A percentile compares a stretch with the other conserved stretches of the same genome.
Evolutionary conservation across 2,797 vertebrate species (phyloP).

Genomic region (Sebastiscus tertius): DNA sequence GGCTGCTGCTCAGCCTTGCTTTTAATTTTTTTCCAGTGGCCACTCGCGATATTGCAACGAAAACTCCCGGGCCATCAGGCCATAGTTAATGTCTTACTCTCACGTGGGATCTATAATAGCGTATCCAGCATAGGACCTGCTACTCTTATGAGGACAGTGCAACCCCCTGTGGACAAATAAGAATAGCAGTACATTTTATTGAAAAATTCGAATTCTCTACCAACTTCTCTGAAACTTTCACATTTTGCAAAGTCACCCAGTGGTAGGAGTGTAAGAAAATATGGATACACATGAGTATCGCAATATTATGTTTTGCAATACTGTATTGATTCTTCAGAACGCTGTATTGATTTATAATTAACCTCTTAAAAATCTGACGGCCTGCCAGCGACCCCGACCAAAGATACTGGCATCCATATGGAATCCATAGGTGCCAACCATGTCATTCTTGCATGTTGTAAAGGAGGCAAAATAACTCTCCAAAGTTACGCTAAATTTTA

Average conservation of each 20-base stretch:
- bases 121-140: not conserved
- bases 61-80: not conserved
- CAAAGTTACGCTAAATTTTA: too few species aligned
- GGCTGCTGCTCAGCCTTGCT: rapidly evolving
- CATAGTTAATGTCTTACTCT: not conserved
- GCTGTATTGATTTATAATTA: too few species aligned
- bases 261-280: too few species aligned
- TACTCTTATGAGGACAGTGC: not conserved
- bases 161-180: not conserved
- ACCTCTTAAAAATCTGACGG: too few species aligned
- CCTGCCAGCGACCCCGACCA: too few species aligned
- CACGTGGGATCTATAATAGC: not conserved
- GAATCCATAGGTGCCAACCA: rapidly evolving
- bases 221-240: not conserved
- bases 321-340: too few species aligned
- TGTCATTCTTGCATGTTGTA: rapidly evolving
- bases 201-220: not conserved
- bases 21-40: rapidly evolving
- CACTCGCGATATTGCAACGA: not conserved
- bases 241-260: not conserved
- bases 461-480: too few species aligned
- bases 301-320: too few species aligned
- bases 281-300: too few species aligned
- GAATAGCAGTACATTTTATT: not conserved
- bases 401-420: rapidly evolving